phyloP scores from a whole-genome alignment of 2,797 vertebrate species.

The Sebastes taczanowskii region DNA sequence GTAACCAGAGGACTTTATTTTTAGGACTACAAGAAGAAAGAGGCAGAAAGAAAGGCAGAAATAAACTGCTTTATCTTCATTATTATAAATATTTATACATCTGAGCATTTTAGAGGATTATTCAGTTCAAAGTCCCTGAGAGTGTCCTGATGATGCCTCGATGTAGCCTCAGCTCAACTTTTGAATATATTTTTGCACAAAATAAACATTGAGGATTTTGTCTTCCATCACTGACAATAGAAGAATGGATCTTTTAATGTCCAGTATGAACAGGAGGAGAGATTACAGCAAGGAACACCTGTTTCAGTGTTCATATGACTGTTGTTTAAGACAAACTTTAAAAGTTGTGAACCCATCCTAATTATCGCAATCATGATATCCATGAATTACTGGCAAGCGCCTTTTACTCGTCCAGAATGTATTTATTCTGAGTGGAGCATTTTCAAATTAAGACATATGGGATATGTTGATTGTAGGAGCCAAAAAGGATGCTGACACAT shows the following conservation, averaged over 20 bases:
- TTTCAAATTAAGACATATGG: not conserved
- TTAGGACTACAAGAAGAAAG: constrained; percentile 37
- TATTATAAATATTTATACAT: not conserved
- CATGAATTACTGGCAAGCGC: not conserved
- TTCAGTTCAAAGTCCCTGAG: not conserved
- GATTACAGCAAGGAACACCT: not conserved
- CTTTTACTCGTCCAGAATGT: not conserved
- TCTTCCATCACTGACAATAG: not conserved
- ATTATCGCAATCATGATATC: not conserved
- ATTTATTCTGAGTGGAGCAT: not conserved
- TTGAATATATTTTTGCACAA: no score
- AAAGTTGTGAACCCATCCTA: no score
- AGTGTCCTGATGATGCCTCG: not conserved
- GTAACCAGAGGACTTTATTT: constrained; percentile 61
- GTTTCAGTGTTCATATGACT: no score
- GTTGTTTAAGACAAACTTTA: no score
- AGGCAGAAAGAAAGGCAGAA: not conserved
- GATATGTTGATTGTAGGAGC: not conserved
- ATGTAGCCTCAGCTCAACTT: not conserved
- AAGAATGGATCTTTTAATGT: not conserved
- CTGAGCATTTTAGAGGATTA: not conserved
- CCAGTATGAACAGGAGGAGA: not conserved
- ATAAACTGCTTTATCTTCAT: not conserved
- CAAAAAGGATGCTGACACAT: no score
- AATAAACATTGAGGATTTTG: not conserved